These are phyloP conservation scores for Nibea albiflora DNA, from an alignment of 2,113 vertebrate species.

Conservation along the genomic window DNA sequence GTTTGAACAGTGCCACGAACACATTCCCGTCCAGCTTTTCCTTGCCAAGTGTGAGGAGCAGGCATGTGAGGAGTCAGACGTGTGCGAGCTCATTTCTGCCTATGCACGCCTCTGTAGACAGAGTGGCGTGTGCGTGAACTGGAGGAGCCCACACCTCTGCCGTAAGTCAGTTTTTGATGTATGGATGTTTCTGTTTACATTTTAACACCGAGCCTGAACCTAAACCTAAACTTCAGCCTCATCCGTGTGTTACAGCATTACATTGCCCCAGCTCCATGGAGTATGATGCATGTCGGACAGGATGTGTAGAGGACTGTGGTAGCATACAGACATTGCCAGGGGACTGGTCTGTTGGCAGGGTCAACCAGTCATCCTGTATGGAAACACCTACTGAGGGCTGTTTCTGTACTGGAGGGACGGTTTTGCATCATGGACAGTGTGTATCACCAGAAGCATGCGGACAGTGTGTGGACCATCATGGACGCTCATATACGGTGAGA, in stretches of 20 bases:
- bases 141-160: conserved; percentile 89
- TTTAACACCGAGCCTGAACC: background rate
- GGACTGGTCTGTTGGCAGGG: conserved; percentile 79
- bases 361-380: conserved; percentile 85
- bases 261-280: conserved; percentile 86
- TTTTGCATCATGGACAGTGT: conserved; percentile 86
- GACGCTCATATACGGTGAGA: conserved; percentile 84
- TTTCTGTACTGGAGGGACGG: conserved; percentile 87
- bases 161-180: conserved; percentile 83
- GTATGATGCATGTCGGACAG: conserved; percentile 87
- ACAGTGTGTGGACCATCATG: conserved; percentile 85
- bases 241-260: conserved; percentile 82
- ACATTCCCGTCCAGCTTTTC: conserved; percentile 85
- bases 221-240: background rate
- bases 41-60: conserved; percentile 86
- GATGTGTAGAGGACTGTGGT: conserved; percentile 88
- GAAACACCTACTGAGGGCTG: conserved; percentile 92
- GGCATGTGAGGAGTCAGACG: conserved; percentile 88
- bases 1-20: conserved; percentile 86
- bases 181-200: background rate
- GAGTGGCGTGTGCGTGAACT: conserved; percentile 88
- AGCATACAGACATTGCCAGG: conserved; percentile 63
- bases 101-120: conserved; percentile 90
- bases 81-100: conserved; percentile 89
- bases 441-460: conserved; percentile 86